These are phyloP conservation scores for Oopsacas minuta DNA, from an alignment of 37 sponge, comb jelly and placozoan genomes.

Conservation along the genomic window DNA sequence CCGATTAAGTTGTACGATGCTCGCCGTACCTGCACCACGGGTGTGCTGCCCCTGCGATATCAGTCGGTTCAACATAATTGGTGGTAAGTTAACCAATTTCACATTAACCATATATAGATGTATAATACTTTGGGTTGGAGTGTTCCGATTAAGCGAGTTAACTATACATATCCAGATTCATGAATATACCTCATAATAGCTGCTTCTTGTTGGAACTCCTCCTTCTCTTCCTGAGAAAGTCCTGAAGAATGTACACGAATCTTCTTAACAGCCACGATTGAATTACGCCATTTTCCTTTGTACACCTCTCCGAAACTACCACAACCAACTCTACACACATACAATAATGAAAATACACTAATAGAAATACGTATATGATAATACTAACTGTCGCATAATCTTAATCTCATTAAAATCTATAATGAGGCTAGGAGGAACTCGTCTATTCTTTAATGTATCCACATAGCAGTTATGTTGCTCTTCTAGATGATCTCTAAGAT, in stretches of 20 bases:
- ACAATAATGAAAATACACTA: not conserved
- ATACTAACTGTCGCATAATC: not conserved
- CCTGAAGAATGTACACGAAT: not conserved
- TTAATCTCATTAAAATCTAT: not conserved
- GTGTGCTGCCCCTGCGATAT: too few species aligned
- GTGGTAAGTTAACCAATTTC: too few species aligned
- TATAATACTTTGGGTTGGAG: too few species aligned
- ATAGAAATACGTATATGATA: not conserved
- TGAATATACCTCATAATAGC: constrained; percentile 26
- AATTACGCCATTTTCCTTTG: constrained; percentile 13
- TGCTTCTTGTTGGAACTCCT: constrained; percentile 24
- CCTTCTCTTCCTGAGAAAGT: constrained; percentile 15
- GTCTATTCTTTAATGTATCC: constrained; percentile 4
- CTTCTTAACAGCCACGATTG: constrained; percentile 19
- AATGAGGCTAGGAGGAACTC: not conserved
- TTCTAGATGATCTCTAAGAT: not conserved
- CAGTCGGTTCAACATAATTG: too few species aligned
- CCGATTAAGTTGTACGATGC: too few species aligned
- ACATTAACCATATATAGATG: too few species aligned
- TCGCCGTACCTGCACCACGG: too few species aligned
- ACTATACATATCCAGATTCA: too few species aligned
- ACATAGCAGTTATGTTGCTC: not conserved
- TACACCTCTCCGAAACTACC: constrained; percentile 24
- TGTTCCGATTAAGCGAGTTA: too few species aligned
- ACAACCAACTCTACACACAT: constrained; percentile 15